Evolutionary conservation across 2,888 invertebrate species (phyloP), one percentile per base, ranked within the genome.

Genomic region (Lepidochitona cinerea): DNA sequence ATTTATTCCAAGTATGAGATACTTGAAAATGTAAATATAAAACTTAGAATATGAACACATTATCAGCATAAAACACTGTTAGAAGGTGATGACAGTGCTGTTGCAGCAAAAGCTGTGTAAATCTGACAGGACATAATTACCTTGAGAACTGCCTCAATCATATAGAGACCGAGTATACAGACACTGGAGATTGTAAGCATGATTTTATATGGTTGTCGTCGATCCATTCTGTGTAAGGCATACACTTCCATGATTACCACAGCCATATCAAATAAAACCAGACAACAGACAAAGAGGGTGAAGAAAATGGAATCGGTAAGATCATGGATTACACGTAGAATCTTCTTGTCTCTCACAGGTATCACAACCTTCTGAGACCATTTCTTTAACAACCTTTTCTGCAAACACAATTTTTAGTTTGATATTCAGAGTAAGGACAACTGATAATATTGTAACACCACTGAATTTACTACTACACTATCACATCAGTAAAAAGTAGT

Each of bases 121-220:
- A 9, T 12, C 41, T 12, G 18, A 41, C 41, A n/a, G 54, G 23
- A 7, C 14, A 49, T 18, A 66, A 77, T 73, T 74, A 86, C 88
- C 82, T 87, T 87, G 5, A 84, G 41, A 6, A 81, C 35, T 6
- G 81, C 79, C 77, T 88, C 87, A 14, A 83, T n/a, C 1, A 82
- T 78, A 70, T 87, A 88, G 29, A 88, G 67, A 12, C 74, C 67
- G 14, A 87, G 81, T 75, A 83, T 83, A 26, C 79, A 64, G 36
- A 83, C 76, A 72, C 87, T 87, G 59, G 85, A 65, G 26, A 78
- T 72, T 14, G 26, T 59, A 14, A 59, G 18, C 59, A 29, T 29
- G 12, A 59, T 29, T 4, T 29, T 29, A 33, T 26, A 33, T 36
- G 12, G 3, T 23, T 26, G 23, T 23, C 14, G 23, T 18, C 14